Conservation (phyloP, 2,113 vertebrate genomes). For the Pungitius pungitius region DNA sequence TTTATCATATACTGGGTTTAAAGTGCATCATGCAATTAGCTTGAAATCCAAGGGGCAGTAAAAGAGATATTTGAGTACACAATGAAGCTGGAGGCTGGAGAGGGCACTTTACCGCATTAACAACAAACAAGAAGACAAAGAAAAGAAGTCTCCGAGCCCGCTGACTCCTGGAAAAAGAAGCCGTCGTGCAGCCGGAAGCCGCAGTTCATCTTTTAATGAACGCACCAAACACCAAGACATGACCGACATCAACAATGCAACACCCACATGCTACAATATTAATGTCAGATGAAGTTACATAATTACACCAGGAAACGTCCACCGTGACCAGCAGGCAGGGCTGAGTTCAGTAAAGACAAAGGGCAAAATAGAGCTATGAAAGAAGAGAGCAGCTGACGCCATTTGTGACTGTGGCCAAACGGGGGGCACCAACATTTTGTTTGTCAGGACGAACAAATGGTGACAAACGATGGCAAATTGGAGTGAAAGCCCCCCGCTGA, state of each 20-base stretch:
- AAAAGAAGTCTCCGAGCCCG: slow-evolving; percentile 31
- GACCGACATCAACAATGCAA: slow-evolving; percentile 72
- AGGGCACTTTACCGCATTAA: slow-evolving; percentile 39
- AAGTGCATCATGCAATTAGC: slow-evolving; percentile 51
- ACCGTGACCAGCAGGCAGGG: background rate
- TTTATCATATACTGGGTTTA: slow-evolving; percentile 46
- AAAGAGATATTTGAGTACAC: slow-evolving; percentile 55
- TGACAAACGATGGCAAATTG: slow-evolving; percentile 84
- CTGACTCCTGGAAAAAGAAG: slow-evolving; percentile 50
- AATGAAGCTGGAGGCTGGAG: slow-evolving; percentile 14
- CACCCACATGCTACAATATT: slow-evolving; percentile 67
- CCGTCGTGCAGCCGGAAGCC: slow-evolving; percentile 55
- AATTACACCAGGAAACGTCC: slow-evolving; percentile 59
- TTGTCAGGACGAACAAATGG: slow-evolving; percentile 76
- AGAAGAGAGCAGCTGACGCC: slow-evolving; percentile 62
- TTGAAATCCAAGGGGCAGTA: slow-evolving; percentile 46
- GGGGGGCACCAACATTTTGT: slow-evolving; percentile 58
- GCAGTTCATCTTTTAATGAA: slow-evolving; percentile 74
- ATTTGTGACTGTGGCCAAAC: slow-evolving; percentile 56
- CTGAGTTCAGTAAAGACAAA: slow-evolving; percentile 31
- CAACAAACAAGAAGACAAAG: slow-evolving; percentile 32
- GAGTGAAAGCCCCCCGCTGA: slow-evolving; percentile 78
- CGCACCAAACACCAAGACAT: slow-evolving; percentile 66
- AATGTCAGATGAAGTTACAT: slow-evolving; percentile 68
- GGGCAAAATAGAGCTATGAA: slow-evolving; percentile 41